Evolutionary conservation across 2,113 vertebrate genomes (phyloP), one percentile per base, ranked within the genome.

Genomic region (Leucoraja erinaceus): DNA sequence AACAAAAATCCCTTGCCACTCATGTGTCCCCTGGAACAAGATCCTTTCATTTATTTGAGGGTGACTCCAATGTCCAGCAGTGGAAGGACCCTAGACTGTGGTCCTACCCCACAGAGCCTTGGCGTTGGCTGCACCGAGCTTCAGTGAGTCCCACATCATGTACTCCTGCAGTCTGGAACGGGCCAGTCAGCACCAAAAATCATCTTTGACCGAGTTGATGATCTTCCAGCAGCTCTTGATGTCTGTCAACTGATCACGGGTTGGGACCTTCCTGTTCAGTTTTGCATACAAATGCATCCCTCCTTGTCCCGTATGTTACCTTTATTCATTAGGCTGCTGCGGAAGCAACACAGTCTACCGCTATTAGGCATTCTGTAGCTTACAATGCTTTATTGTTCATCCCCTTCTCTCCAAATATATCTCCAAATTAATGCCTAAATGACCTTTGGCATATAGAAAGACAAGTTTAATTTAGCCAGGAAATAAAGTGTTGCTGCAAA

Each of bases 401-500:
- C 22, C 16, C 31, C n/a, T 90, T 63, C 56, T 31, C 31, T 88
- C 31, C 90, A 54, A 91, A 72, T 12, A 22, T 38, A 28, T 28
- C 33, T 91, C 90, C 83, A 16, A 88, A 88, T 88, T 31, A 88
- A 88, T 72, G 20, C 66, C 68, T 12, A 54, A 91, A 72, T 72
- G 38, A 28, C 66, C 68, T 91, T 91, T 72, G 33, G 10, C 22
- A 47, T 18, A 74, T 11, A 91, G 38, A 70, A 66, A 47, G 33
- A 72, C 38, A 10, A 90, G 1, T 47, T 90, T 6, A 70, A 38
- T 70, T 91, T 91, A 25, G 70, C 63, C 25, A 8, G 38, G 38
- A 91, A 91, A 91, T 91, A 91, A 91, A 54, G 90, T 91, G 90
- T 91, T 25, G 47, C 90, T 72, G 66, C 11, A 91, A 91, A 91